phyloP scores from a whole-genome alignment of 2,113 vertebrate species.

The Heptranchias perlo region DNA sequence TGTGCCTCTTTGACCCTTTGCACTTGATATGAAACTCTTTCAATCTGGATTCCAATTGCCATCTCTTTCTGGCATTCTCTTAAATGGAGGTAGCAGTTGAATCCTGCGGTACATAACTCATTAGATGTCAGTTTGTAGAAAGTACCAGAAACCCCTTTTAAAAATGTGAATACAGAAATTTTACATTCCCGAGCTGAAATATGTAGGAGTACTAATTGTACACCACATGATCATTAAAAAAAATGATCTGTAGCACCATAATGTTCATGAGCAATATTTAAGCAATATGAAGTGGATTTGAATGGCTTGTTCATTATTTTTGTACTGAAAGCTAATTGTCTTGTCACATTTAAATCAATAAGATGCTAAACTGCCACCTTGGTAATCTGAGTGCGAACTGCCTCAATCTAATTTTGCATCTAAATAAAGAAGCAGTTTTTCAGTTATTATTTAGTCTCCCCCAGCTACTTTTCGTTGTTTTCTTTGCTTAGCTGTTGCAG shows the following conservation, averaged over 20 bases:
- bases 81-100: not conserved
- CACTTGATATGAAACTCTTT: not conserved
- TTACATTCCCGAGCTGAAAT: not conserved
- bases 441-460: not conserved
- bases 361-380: not conserved
- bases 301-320: not conserved
- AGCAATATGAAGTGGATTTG: not conserved
- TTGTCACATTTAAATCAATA: not conserved
- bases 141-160: not conserved
- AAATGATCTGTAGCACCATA: not conserved
- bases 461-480: not conserved
- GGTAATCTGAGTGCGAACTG: not conserved
- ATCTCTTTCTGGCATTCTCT: not conserved
- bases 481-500: not conserved
- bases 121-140: not conserved
- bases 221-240: not conserved
- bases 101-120: not conserved
- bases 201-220: not conserved
- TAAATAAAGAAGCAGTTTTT: not conserved
- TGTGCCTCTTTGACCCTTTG: not conserved
- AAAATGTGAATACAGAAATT: not conserved
- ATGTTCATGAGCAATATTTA: not conserved
- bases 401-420: not conserved
- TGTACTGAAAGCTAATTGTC: not conserved
- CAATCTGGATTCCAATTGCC: not conserved